Conservation (phyloP, 1,140 invertebrate species). For the Drosophila watanabei region DNA sequence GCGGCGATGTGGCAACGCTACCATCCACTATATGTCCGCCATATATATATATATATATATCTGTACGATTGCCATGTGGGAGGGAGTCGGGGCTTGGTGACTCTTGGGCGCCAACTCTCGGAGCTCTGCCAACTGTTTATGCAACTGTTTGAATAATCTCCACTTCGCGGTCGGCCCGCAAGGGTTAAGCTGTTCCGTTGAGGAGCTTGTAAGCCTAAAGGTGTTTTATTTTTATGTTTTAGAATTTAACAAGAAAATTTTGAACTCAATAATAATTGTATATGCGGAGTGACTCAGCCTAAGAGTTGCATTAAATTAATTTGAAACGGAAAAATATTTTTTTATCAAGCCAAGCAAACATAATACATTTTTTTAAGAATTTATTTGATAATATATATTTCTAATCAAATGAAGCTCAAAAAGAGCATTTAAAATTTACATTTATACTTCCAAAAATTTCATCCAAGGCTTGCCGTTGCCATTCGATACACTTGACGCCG, state of each 20-base stretch:
- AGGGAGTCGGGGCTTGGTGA: constrained; percentile 19
- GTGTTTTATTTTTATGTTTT: neutral
- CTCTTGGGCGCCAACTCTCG: constrained; percentile 61
- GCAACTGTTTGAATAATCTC: constrained; percentile 69
- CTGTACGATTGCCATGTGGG: constrained; percentile 27
- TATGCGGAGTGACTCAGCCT: neutral
- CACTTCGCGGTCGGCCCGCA: constrained; percentile 9
- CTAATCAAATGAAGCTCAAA: neutral
- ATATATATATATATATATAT: neutral
- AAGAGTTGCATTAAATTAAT: neutral
- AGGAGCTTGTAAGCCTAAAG: constrained; percentile 3
- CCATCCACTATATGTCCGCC: constrained; percentile 4
- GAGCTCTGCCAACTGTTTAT: constrained; percentile 74
- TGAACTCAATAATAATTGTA: neutral
- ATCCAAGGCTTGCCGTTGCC: constrained; percentile 6
- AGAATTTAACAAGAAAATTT: constrained; percentile 3
- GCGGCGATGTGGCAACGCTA: constrained; percentile 69
- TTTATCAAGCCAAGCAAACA: neutral
- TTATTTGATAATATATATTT: neutral
- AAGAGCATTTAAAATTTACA: constrained; percentile 18
- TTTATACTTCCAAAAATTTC: neutral
- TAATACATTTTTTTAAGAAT: neutral
- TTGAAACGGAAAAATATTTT: neutral
- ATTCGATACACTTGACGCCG: constrained; percentile 80
- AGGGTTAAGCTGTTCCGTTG: constrained; percentile 27